Conservation (phyloP, 2,888 invertebrate genomes). For the Limenitis camilla region DNA sequence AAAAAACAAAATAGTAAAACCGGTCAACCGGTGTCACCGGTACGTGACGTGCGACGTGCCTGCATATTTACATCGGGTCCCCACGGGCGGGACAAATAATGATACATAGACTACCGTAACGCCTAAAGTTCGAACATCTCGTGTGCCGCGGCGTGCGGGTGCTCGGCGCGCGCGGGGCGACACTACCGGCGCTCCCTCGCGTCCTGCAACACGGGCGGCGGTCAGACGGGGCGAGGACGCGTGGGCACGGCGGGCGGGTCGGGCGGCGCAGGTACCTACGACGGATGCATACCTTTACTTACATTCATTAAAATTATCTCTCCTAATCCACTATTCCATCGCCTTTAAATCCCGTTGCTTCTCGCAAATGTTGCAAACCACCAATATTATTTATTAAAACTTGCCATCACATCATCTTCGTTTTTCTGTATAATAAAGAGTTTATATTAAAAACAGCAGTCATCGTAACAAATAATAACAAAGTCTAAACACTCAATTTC, state of each 20-base stretch:
- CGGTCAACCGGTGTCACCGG: constrained; percentile 36
- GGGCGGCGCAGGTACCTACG: constrained; percentile 47
- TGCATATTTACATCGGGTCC: constrained; percentile 38
- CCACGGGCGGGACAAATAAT: constrained; percentile 23
- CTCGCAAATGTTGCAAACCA: too few relatives aligned
- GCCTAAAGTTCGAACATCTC: constrained; percentile 48
- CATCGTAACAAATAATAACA: too few relatives aligned
- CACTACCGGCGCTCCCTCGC: constrained; percentile 43
- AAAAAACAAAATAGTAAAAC: constrained; percentile 49
- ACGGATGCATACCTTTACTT: too few relatives aligned
- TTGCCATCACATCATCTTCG: too few relatives aligned
- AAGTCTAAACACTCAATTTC: too few relatives aligned
- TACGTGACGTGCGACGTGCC: constrained; percentile 29
- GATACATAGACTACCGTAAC: constrained; percentile 32
- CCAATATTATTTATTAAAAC: too few relatives aligned
- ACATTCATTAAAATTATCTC: too few relatives aligned
- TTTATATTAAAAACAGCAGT: too few relatives aligned
- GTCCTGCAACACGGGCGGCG: constrained; percentile 54
- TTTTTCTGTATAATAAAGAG: too few relatives aligned
- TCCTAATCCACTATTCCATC: too few relatives aligned
- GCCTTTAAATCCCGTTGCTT: too few relatives aligned
- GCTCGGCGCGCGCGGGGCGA: constrained; percentile 15
- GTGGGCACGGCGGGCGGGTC: constrained; percentile 29
- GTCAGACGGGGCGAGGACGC: constrained; percentile 26
- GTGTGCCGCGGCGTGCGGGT: constrained; percentile 20